Evolutionary conservation across 2,888 invertebrate genomes (phyloP).

Genomic region (Cacoxenus indagator): DNA sequence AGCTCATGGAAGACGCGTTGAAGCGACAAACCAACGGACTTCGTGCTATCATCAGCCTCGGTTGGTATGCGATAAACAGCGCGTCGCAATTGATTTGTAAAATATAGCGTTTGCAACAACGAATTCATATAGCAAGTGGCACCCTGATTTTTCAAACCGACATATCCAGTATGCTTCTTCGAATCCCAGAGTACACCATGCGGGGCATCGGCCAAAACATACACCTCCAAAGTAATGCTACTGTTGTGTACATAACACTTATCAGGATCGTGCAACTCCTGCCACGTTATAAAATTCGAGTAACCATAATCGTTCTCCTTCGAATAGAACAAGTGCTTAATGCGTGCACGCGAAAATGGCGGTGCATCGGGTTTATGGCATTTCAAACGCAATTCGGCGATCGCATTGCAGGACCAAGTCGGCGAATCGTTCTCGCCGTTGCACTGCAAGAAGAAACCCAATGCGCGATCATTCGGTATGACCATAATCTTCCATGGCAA

Average conservation of each 20-base stretch:
- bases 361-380: slow-evolving; percentile 92
- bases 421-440: too few relatives aligned
- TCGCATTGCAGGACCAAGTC: too few relatives aligned
- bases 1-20: slow-evolving; percentile 98
- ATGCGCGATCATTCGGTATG: slow-evolving; percentile 82
- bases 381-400: slow-evolving; percentile 91
- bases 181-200: slow-evolving; percentile 98
- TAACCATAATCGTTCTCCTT: slow-evolving; percentile 94
- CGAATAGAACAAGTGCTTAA: slow-evolving; percentile 95
- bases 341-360: slow-evolving; percentile 83
- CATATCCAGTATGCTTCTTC: slow-evolving; percentile 92
- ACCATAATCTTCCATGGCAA: slow-evolving; percentile 99
- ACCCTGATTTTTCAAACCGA: slow-evolving; percentile 98
- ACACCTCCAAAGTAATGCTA: slow-evolving; percentile 82
- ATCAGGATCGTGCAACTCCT: slow-evolving; percentile 90
- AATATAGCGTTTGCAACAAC: slow-evolving; percentile 95
- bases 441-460: slow-evolving; percentile 93
- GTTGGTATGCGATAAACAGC: slow-evolving; percentile 99
- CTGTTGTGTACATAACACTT: slow-evolving; percentile 95
- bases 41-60: slow-evolving; percentile 96
- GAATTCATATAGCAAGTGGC: slow-evolving; percentile 99
- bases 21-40: slow-evolving; percentile 89
- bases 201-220: slow-evolving; percentile 89
- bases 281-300: slow-evolving; percentile 96
- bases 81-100: slow-evolving; percentile 91